These are phyloP conservation scores for Hozukius guyotensis DNA, from an alignment of 2,797 vertebrate genomes.

Conservation along the genomic window DNA sequence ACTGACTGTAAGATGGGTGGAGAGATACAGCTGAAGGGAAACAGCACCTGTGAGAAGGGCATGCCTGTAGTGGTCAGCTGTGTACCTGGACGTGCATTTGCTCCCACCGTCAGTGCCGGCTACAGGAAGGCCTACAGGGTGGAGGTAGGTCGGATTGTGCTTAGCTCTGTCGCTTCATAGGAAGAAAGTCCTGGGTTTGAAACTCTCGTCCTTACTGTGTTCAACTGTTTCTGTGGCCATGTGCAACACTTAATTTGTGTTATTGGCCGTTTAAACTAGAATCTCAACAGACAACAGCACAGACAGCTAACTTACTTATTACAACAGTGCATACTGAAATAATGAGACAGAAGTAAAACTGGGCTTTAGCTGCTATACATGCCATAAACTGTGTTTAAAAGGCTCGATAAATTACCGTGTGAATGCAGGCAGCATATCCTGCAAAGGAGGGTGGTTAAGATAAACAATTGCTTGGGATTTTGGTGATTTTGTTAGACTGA, in stretches of 20 bases:
- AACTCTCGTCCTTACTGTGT: neutral
- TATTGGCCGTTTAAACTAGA: neutral
- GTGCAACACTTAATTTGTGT: neutral
- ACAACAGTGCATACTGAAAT: neutral
- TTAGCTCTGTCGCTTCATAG: neutral
- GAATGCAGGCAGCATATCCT: neutral
- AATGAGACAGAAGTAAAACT: neutral
- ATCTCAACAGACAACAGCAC: no score
- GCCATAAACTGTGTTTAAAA: neutral
- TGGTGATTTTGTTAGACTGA: neutral
- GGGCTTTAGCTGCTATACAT: neutral
- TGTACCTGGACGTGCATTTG: constrained; percentile 90
- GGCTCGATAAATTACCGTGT: neutral
- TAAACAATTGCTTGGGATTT: neutral
- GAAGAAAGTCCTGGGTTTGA: neutral
- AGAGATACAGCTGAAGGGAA: constrained; percentile 67
- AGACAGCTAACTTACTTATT: neutral
- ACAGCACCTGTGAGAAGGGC: constrained; percentile 84
- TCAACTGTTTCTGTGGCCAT: neutral
- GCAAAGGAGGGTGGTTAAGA: neutral
- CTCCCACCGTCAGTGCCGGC: constrained; percentile 84
- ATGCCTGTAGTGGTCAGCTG: constrained; percentile 93
- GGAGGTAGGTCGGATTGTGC: constrained; percentile 82
- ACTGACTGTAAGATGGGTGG: constrained; percentile 88
- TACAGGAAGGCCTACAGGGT: constrained; percentile 93